Base-by-base conservation (phyloP, 2,888 invertebrate species). In the Agelastica alni region DNA sequence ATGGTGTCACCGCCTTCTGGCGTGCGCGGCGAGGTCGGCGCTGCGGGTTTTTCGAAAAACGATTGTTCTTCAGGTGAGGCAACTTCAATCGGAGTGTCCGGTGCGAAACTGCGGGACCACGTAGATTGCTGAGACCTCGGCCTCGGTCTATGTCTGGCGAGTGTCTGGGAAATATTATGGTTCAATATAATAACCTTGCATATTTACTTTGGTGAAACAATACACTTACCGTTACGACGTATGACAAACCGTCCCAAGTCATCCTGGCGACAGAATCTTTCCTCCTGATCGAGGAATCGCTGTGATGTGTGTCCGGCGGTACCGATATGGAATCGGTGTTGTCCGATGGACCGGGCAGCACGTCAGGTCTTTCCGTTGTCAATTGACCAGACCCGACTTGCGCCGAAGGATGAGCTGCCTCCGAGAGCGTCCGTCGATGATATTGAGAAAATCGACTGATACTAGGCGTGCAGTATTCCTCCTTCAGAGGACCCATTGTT, bases 211-310 rank as follows among this genome's bases (percentile, higher is more conserved):
- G 9, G 6, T 9, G 13, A 36, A n/a, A n/a, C n/a, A n/a, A n/a
- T n/a, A n/a, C n/a, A 47, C 85, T 84, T 73, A 91, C 91, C 77
- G 86, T 85, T 67, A 89, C 86, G 73, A 91, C 86, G 77, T 88
- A 88, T 68, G 88, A 85, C 51, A 91, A 79, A 58, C 91, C 91
- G 66, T 87, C 86, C 75, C 88, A 84, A 16, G 91, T 89, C 84
- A 92, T 89, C 69, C 88, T 81, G 31, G 89, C 88, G 22, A 92
- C 92, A 58, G 91, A 90, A 69, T 91, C 90, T 80, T 89, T 89
- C 72, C 88, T 83, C 30, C 81, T 74, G 5, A 81, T 75, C 2
- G 79, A 63, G 71, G 68, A 71, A 59, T 62, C 72, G 60, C 66
- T 60, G 48, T 60, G 37, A 70, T 78, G 65, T n/a, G 73, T 70